Evolutionary conservation across 2,888 invertebrate species (phyloP), one percentile per base, ranked within the genome.

Genomic region (Trachelus troglodyta): DNA sequence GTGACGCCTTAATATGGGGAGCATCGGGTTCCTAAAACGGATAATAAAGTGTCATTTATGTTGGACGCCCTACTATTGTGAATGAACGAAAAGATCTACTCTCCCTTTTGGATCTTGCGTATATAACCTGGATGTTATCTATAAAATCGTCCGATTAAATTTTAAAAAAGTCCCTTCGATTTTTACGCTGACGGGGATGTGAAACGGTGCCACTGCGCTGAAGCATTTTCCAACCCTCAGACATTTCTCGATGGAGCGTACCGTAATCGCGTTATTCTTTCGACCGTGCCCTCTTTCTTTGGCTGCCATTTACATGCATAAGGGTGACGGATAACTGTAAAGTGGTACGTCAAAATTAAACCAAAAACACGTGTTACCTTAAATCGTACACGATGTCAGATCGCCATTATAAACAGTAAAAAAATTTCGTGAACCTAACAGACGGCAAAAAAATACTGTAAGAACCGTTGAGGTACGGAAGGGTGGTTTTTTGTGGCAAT

Each of bases 11-110:
- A 78, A 76, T 78, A 78, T 73, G 56, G 34, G 37, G 75, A 40
- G 31, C 69, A 40, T n/a, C 71, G 15, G 34, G 40, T 30, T 69
- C 69, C 75, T 77, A 75, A 77, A 77, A 75, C 69, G 75, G 75
- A 77, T 75, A 68, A 75, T 77, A 77, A 77, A 77, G 75, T 75
- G 77, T 75, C 77, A 75, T 77, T 77, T 75, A 56, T 75, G 77
- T 35, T 74, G 12, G 34, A 12, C 35, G 12, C 3, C 11, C 9
- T 11, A 15, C 34, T 71, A 34, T 71, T 71, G 31, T 3, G 31
- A 33, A 31, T 34, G 71, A 71, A 31, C 23, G 56, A 56, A 56
- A 23, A 23, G 56, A 56, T 56, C 56, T 23, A 9, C 56, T 56
- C 23, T 56, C 0, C 23, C 56, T 23, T 56, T 23, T 9, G 56